Evolutionary conservation across 2,113 vertebrate genomes (phyloP).

Genomic region (Eulemur rufifrons): DNA sequence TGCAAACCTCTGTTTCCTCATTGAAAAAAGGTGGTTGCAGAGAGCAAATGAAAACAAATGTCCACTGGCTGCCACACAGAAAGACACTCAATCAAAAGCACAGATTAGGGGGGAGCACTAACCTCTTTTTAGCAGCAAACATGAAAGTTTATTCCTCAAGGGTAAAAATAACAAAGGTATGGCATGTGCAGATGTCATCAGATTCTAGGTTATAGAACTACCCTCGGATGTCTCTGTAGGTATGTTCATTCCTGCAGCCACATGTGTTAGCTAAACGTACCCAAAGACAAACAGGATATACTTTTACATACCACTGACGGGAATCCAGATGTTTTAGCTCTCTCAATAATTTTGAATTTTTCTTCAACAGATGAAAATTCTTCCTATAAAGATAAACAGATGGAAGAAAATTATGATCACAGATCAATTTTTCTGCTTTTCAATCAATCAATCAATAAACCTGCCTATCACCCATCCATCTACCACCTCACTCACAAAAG

Average conservation of each 20-base stretch:
- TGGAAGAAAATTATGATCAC: constrained; percentile 46
- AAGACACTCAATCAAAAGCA: neutral
- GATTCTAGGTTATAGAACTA: neutral
- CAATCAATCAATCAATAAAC: neutral
- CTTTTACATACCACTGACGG: constrained; percentile 93
- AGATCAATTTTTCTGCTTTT: neutral
- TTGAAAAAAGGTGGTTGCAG: neutral
- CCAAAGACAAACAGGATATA: neutral
- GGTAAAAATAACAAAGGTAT: neutral
- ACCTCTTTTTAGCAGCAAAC: neutral
- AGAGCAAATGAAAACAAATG: neutral
- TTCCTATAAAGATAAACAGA: constrained; percentile 86
- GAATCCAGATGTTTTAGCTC: constrained; percentile 99
- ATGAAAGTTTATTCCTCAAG: neutral
- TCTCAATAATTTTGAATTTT: constrained; percentile 97
- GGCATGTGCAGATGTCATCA: neutral
- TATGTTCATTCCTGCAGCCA: neutral
- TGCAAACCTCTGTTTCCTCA: neutral
- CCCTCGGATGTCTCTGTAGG: neutral
- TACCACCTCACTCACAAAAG: neutral
- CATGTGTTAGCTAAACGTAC: neutral
- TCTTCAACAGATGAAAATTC: constrained; percentile 98
- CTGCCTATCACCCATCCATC: neutral
- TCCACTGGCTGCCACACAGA: neutral
- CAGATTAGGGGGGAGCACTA: neutral